phyloP scores from a whole-genome alignment of 2,113 vertebrate species.

The Phaetusa simplex region DNA sequence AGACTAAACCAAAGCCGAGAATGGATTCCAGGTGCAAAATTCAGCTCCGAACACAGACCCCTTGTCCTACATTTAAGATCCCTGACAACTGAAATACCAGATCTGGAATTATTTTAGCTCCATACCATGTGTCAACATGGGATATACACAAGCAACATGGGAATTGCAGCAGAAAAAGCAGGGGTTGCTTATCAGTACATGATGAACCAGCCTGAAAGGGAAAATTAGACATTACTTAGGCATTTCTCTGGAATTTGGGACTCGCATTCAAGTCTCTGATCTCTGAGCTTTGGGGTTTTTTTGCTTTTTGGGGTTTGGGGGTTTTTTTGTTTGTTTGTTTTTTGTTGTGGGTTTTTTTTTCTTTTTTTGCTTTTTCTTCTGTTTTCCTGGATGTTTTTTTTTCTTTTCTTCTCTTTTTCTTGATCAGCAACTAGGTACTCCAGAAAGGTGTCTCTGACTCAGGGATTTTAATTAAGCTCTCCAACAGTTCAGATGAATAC shows the following conservation, averaged over 20 bases:
- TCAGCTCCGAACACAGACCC: neutral
- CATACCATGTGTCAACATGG: neutral
- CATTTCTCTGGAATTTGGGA: neutral
- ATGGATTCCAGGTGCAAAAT: neutral
- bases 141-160: neutral
- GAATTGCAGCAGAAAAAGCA: neutral
- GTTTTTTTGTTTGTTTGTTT: too few relatives aligned
- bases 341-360: too few relatives aligned
- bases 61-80: neutral
- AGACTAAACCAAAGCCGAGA: neutral
- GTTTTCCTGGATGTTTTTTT: too few relatives aligned
- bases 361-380: too few relatives aligned
- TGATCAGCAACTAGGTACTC: neutral
- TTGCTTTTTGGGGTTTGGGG: too few relatives aligned
- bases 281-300: neutral
- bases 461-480: neutral
- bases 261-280: neutral
- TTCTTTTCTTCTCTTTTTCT: too few relatives aligned
- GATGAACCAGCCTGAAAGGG: neutral
- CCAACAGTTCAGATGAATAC: neutral
- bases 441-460: neutral
- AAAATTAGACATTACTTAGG: neutral
- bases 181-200: neutral
- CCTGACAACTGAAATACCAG: neutral
- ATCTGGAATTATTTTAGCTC: neutral